Conservation (phyloP, 2,113 vertebrate genomes). For the Ellobius talpinus region DNA sequence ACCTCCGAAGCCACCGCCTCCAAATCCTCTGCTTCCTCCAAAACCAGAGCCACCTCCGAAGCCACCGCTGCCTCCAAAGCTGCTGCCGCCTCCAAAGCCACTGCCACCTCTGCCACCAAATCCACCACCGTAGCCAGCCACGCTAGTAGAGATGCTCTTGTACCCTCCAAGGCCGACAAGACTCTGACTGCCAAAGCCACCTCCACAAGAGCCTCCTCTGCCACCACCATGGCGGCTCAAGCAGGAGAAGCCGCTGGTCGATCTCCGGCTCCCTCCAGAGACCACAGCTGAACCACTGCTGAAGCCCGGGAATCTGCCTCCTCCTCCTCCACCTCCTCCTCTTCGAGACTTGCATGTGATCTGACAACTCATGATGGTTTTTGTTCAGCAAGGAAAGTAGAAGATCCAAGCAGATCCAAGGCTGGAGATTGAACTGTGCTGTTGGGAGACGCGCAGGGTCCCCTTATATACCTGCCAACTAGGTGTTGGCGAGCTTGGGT, state of each 20-base stretch:
- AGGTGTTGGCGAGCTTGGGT: slow-evolving; percentile 73
- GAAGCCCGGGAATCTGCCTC: slow-evolving; percentile 61
- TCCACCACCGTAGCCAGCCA: slow-evolving; percentile 69
- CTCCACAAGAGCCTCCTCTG: background rate
- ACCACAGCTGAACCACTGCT: slow-evolving; percentile 72
- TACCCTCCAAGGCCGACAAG: slow-evolving; percentile 75
- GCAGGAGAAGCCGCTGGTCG: slow-evolving; percentile 59
- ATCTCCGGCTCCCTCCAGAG: slow-evolving; percentile 63
- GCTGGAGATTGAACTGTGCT: slow-evolving; percentile 50
- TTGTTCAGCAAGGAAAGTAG: background rate
- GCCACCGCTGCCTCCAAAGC: slow-evolving; percentile 52
- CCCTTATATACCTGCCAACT: slow-evolving; percentile 67
- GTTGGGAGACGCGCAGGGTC: slow-evolving; percentile 56
- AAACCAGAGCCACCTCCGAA: slow-evolving; percentile 60
- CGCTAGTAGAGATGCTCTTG: slow-evolving; percentile 78
- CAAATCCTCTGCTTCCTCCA: slow-evolving; percentile 55
- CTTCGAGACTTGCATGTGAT: slow-evolving; percentile 48
- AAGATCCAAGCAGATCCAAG: slow-evolving; percentile 18
- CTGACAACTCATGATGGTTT: slow-evolving; percentile 80
- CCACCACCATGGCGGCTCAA: slow-evolving; percentile 76
- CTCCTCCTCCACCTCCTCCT: slow-evolving; percentile 45
- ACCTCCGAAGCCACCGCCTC: slow-evolving; percentile 50
- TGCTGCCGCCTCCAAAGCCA: slow-evolving; percentile 58
- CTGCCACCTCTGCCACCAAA: slow-evolving; percentile 55
- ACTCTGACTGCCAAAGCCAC: slow-evolving; percentile 71